A percentile compares a stretch with the other conserved stretches of the same genome.
phyloP scores from a whole-genome alignment of 2,888 invertebrate genomes.

The Elmis aenea region DNA sequence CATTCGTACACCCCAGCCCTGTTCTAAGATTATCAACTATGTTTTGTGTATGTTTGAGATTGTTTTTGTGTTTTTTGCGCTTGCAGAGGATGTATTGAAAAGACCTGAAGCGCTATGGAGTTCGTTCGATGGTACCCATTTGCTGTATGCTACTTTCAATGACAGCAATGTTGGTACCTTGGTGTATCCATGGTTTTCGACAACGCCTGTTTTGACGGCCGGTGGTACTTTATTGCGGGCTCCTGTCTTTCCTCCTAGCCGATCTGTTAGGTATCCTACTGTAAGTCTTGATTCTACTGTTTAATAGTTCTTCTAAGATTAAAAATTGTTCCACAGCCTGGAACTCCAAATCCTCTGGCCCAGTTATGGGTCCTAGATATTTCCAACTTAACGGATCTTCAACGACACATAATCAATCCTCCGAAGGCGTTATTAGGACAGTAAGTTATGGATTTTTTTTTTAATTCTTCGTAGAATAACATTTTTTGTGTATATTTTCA shows the following conservation, averaged over 20 bases:
- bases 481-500: no score
- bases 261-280: slow-evolving; percentile 79
- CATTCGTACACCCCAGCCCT: no score
- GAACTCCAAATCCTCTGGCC: slow-evolving; percentile 80
- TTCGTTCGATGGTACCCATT: slow-evolving; percentile 72
- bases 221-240: slow-evolving; percentile 49
- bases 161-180: slow-evolving; percentile 73
- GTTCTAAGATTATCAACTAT: no score
- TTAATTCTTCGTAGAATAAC: slow-evolving; percentile 1
- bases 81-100: slow-evolving; percentile 81
- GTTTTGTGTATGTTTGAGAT: no score
- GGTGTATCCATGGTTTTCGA: slow-evolving; percentile 77
- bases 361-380: slow-evolving; percentile 77
- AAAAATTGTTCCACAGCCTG: slow-evolving; percentile 55
- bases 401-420: slow-evolving; percentile 64
- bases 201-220: slow-evolving; percentile 58
- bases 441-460: slow-evolving; percentile 59
- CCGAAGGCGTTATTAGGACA: slow-evolving; percentile 72
- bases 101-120: slow-evolving; percentile 83
- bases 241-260: slow-evolving; percentile 69
- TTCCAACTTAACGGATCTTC: slow-evolving; percentile 59
- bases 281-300: no score
- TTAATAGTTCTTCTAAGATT: not conserved
- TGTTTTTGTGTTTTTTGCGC: not conserved
- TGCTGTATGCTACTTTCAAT: slow-evolving; percentile 84